Evolutionary conservation across 2,888 invertebrate species (phyloP), one percentile per base, ranked within the genome.

Genomic region (Chrysodeixis includens): DNA sequence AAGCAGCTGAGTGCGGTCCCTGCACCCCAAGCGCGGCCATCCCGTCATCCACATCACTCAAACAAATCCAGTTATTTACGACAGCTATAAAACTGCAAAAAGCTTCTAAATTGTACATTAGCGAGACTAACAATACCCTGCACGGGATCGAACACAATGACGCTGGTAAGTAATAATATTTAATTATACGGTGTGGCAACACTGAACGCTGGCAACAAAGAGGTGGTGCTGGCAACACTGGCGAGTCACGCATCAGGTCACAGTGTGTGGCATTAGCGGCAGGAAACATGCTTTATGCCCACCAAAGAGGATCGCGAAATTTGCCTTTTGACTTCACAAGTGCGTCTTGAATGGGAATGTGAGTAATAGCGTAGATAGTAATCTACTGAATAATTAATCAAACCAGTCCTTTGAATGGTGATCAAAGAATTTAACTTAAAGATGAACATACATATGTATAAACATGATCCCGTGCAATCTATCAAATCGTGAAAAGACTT

Each of bases 111-210:
- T 22, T 26, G 59, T 62, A 60, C 69, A 74, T 74, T 74, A 74
- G 68, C 77, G 68, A 55, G 56, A 60, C 75, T 74, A 80, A 85
- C 82, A 81, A 85, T 84, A 64, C 77, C 63, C 59, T 30, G 67
- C 61, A 64, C 66, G 72, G 80, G 66, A 71, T 81, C 75, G 69
- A 79, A 78, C 83, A 85, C 79, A 79, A 81, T 79, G 40, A 40
- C 40, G 66, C 81, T 64, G 66, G 74, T 53, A 66, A 71, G 75
- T 82, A 85, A 85, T 83, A 83, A 83, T 84, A 81, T 84, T 83
- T 85, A 85, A 86, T 86, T 86, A 83, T 77, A 82, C 70, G 77
- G 67, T 75, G 71, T 75, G 54, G 74, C 76, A 77, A 78, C 81
- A 83, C 81, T 77, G 83, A 79, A 79, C 46, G 44, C 10, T 74